Percentiles rank a stretch among this genome's conserved stretches.
These are phyloP conservation scores for Bombus ignitus DNA, from an alignment of 1,140 invertebrate genomes.

Conservation along the genomic window DNA sequence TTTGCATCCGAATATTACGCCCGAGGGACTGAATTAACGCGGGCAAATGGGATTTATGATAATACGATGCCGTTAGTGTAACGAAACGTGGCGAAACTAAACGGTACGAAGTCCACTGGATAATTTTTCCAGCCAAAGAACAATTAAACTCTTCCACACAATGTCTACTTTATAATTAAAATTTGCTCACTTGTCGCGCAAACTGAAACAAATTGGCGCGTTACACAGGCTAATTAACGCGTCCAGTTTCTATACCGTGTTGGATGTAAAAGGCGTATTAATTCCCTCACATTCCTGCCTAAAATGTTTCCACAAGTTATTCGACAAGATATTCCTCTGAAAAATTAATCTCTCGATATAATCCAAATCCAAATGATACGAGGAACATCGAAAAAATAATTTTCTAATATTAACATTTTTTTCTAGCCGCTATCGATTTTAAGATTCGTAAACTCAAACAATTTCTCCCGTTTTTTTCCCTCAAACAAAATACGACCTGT, in stretches of 20 bases:
- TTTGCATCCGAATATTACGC: conserved; percentile 12
- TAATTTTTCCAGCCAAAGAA: conserved; percentile 26
- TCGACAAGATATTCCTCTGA: no score
- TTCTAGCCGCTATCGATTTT: neutral
- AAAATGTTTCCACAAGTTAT: no score
- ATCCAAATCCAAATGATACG: neutral
- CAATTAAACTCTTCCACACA: conserved; percentile 9
- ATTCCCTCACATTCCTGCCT: no score
- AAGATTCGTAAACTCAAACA: neutral
- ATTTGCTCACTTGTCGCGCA: neutral
- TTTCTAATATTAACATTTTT: neutral
- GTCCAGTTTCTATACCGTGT: no score
- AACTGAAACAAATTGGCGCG: neutral
- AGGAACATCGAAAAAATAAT: neutral
- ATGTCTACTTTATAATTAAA: conserved; percentile 19
- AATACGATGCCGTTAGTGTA: conserved; percentile 2
- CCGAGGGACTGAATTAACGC: conserved; percentile 9
- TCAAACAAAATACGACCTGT: neutral
- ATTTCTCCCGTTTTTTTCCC: neutral
- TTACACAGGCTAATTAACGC: neutral
- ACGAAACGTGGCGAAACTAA: conserved; percentile 1
- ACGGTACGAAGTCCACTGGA: neutral
- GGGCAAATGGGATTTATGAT: conserved; percentile 18
- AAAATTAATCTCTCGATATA: neutral
- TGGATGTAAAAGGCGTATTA: no score